phyloP scores from a whole-genome alignment of 1,140 invertebrate genomes.

The Pseudomyrmex concolor region DNA sequence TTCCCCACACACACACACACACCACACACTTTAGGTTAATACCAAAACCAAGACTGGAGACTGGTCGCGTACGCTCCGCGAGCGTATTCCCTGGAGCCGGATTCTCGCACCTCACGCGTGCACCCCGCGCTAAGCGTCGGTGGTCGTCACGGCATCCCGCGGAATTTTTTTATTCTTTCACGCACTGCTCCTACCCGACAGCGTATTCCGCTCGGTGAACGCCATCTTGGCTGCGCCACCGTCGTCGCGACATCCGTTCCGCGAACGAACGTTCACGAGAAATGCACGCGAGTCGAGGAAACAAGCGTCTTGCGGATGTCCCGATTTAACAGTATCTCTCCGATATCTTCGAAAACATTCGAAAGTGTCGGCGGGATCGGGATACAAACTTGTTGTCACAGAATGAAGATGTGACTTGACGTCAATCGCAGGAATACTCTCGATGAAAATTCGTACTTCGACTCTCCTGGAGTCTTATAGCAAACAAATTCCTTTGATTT shows the following conservation, averaged over 20 bases:
- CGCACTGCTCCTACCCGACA: constrained; percentile 73
- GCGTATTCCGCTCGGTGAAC: constrained; percentile 76
- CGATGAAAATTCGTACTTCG: too few relatives aligned
- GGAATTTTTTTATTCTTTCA: constrained; percentile 78
- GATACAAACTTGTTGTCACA: background rate
- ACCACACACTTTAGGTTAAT: constrained; percentile 41
- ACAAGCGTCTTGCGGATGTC: too few relatives aligned
- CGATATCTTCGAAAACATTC: background rate
- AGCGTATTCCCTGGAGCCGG: constrained; percentile 10
- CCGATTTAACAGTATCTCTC: background rate
- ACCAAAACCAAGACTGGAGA: background rate
- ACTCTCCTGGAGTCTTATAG: too few relatives aligned
- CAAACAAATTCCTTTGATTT: too few relatives aligned
- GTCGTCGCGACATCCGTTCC: constrained; percentile 1
- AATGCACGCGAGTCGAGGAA: background rate
- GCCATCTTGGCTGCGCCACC: constrained; percentile 78
- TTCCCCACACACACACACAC: constrained; percentile 8
- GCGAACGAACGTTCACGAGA: constrained; percentile 11
- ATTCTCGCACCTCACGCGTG: constrained; percentile 48
- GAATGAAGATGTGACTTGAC: background rate
- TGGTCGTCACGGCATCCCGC: constrained; percentile 73
- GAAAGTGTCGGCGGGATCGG: background rate
- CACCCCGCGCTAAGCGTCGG: constrained; percentile 67
- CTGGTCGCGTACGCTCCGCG: constrained; percentile 2
- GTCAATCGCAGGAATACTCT: too few relatives aligned